These are phyloP conservation scores for Crenichthys baileyi DNA, from an alignment of 2,797 vertebrate genomes.

Conservation along the genomic window DNA sequence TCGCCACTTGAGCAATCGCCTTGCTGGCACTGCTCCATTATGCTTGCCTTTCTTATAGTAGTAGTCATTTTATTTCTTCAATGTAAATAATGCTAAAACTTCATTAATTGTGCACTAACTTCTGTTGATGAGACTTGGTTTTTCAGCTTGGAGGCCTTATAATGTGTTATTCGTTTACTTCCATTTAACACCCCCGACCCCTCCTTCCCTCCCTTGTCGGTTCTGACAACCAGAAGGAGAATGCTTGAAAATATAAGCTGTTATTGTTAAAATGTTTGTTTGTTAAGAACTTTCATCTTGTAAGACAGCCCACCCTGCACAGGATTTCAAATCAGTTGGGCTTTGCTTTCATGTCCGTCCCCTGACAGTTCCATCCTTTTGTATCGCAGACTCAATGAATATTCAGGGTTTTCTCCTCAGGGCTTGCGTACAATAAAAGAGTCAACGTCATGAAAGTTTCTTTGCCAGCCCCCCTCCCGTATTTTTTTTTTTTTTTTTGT, in stretches of 20 bases:
- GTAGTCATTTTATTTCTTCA: constrained; percentile 66
- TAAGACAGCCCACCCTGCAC: constrained; percentile 83
- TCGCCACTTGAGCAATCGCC: constrained; percentile 43
- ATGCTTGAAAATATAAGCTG: constrained; percentile 81
- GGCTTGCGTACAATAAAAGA: constrained; percentile 80
- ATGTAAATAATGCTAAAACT: constrained; percentile 74
- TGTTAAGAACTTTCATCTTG: constrained; percentile 87
- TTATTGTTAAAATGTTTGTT: constrained; percentile 88
- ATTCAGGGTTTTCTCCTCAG: constrained; percentile 83
- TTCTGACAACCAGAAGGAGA: constrained; percentile 75
- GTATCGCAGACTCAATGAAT: constrained; percentile 82
- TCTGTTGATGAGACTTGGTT: constrained; percentile 68
- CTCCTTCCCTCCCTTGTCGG: constrained; percentile 57
- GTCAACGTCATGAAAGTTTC: constrained; percentile 81
- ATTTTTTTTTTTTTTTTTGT: constrained; percentile 53
- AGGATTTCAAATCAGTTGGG: constrained; percentile 81
- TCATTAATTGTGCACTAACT: constrained; percentile 75
- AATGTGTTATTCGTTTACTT: constrained; percentile 77
- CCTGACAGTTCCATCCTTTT: constrained; percentile 81
- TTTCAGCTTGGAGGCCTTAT: constrained; percentile 68
- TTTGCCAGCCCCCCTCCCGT: constrained; percentile 50
- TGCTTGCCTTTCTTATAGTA: constrained; percentile 24
- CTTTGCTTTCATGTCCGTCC: constrained; percentile 85
- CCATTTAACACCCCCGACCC: constrained; percentile 70
- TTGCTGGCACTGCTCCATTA: constrained; percentile 40